Evolutionary conservation across 1,140 invertebrate genomes (phyloP).

Genomic region (Drosophila sechellia): DNA sequence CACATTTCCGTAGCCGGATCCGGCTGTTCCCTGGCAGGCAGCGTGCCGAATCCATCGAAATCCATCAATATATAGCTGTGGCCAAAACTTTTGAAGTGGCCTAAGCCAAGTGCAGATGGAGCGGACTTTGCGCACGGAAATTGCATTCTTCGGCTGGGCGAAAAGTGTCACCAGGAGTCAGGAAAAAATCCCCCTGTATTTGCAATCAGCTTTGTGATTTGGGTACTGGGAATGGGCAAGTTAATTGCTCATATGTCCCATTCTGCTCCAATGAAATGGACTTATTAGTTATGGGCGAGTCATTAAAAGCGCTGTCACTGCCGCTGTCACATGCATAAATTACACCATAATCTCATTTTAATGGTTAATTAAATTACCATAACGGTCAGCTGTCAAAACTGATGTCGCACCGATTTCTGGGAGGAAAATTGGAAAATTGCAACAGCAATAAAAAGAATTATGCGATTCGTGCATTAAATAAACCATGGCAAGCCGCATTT

Average conservation of each 20-base stretch:
- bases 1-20: conserved; percentile 63
- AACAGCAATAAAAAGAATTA: conserved; percentile 62
- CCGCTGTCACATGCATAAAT: conserved; percentile 66
- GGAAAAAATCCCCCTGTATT: not conserved
- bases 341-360: conserved; percentile 73
- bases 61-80: conserved; percentile 71
- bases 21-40: not conserved
- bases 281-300: conserved; percentile 55
- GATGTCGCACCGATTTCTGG: conserved; percentile 14
- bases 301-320: conserved; percentile 57
- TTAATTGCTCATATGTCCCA: conserved; percentile 40
- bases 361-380: conserved; percentile 77
- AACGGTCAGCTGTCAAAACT: conserved; percentile 51
- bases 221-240: conserved; percentile 31
- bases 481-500: conserved; percentile 24
- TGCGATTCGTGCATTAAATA: conserved; percentile 57
- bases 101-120: conserved; percentile 24
- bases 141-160: conserved; percentile 62
- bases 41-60: conserved; percentile 33
- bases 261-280: not conserved
- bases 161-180: conserved; percentile 47
- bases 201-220: conserved; percentile 8
- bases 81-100: conserved; percentile 52
- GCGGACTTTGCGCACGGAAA: conserved; percentile 59
- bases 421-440: conserved; percentile 32